Evolutionary conservation across 2,797 vertebrate species (phyloP), one percentile per base, ranked within the genome.

Genomic region (Cossypha polioptera): DNA sequence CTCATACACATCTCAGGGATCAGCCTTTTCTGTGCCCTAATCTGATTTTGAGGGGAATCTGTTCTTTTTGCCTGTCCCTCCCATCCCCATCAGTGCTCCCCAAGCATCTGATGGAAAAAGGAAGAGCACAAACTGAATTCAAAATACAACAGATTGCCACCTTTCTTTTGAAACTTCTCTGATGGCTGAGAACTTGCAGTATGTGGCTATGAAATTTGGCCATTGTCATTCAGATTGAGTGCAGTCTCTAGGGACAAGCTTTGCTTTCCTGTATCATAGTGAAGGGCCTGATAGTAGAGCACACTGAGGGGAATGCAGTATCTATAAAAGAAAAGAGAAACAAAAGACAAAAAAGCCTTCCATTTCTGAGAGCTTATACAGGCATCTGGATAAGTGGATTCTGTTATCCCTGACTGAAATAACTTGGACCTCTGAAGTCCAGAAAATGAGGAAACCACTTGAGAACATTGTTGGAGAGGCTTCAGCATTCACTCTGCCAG

Each of bases 371-470:
- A 74, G 47, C 28, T 73, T 53, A 35, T 2, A 28, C 20, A 63
- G 42, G 45, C 86, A 93, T 71, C 53, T 85, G 71, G 79, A 4
- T 88, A 83, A 95, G 61, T 82, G 75, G 86, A 78, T 95, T 40
- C 18, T 67, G 48, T 50, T 90, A 90, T 82, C 54, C 0, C 0
- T 80, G 85, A 87, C 6, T 73, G 89, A 91, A 88, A 85, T 76
- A 87, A 76, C 85, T 24, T 40, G 65, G 82, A 75, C 62, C 25
- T 94, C 75, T 90, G 57, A 88, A 88, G 73, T 86, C 69, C 51
- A 43, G 58, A 88, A 94, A 95, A 94, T 59, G 62, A 90, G 13
- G 69, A 94, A 94, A 50, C 31, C 61, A 62, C 76, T 93, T 73
- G 58, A 95, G 86, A 90, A 74, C 59, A 10, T 25, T 54, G 47